Evolutionary conservation across 2,113 vertebrate species (phyloP).

Genomic region (Kryptolebias marmoratus): DNA sequence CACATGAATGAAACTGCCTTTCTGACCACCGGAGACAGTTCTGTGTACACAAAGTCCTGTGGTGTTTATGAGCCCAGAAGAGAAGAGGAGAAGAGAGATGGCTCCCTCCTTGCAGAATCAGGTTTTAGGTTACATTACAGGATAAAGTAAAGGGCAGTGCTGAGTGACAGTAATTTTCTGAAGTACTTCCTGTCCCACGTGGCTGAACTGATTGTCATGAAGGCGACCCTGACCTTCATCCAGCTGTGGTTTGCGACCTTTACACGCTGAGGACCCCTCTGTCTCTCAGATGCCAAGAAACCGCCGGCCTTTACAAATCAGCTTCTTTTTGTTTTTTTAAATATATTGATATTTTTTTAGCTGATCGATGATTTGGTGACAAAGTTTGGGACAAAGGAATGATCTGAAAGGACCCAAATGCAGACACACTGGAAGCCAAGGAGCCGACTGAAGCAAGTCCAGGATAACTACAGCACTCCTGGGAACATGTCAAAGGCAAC

Average conservation of each 20-base stretch:
- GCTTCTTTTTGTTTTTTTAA: neutral
- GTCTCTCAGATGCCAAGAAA: neutral
- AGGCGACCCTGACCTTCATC: neutral
- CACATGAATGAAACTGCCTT: too few relatives aligned
- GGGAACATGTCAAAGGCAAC: too few relatives aligned
- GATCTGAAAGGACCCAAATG: neutral
- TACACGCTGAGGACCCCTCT: neutral
- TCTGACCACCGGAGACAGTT: too few relatives aligned
- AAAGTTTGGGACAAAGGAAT: neutral
- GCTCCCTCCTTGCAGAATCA: neutral
- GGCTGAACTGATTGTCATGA: neutral
- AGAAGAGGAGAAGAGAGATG: too few relatives aligned
- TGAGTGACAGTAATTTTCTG: neutral
- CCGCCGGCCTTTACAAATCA: neutral
- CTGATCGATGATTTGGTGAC: neutral
- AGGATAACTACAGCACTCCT: too few relatives aligned
- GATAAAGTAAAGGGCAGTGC: neutral
- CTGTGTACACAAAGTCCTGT: too few relatives aligned
- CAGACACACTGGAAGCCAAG: too few relatives aligned
- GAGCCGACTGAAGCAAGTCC: too few relatives aligned
- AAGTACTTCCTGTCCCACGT: neutral
- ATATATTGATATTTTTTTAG: neutral
- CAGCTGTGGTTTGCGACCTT: neutral
- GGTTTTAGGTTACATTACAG: neutral
- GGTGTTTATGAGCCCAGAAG: too few relatives aligned